Base-by-base conservation (phyloP, 1,140 invertebrate genomes). In the Ylistrum balloti region DNA sequence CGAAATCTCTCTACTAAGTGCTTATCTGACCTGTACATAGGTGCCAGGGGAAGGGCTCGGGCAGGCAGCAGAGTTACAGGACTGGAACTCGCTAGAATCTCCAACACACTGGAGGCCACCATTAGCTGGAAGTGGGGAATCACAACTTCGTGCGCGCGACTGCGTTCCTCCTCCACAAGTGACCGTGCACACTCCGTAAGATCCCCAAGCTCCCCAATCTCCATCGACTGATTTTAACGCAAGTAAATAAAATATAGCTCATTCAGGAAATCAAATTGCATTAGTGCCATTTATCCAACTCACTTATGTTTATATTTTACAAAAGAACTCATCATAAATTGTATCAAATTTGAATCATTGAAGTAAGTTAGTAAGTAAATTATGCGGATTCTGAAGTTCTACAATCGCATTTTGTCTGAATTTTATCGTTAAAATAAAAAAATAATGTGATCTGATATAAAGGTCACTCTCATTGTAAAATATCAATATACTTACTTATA, bases 61-160 rank as follows among this genome's bases (percentile, higher is more conserved):
- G 22, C 90, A 91, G 13, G 86, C 86, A 33, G 74, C 34, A 9
- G 33, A 86, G 35, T 93, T 88, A 86, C 94, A 95, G 3, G 85
- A n/a, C n/a, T 85, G 33, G n/a, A 85, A 87, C 0, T 93, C 93
- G 32, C 86, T 88, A 5, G 85, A n/a, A 33, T 91, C 88, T 33
- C 94, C 94, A 33, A n/a, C 13, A 89, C 94, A 95, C 0, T 45
- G 17, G 9, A 33, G 20, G n/a, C 94, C 94, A 13, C 91, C 92
- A 56, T 92, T 48, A n/a, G 86, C 88, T 48, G 94, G 94, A 89
- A 88, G 34, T 56, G 94, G 94, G 48, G 93, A 92, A 85, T 91
- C 89, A 86, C 94, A 95, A 22, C 89, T 56, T 87, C 94, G 89
- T 9, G 56, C 15, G 20, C 93, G 74, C 10, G 88, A 33, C 13